Evolutionary conservation across 2,888 invertebrate species (phyloP), one percentile per base, ranked within the genome.

Genomic region (Bellardia pandia): DNA sequence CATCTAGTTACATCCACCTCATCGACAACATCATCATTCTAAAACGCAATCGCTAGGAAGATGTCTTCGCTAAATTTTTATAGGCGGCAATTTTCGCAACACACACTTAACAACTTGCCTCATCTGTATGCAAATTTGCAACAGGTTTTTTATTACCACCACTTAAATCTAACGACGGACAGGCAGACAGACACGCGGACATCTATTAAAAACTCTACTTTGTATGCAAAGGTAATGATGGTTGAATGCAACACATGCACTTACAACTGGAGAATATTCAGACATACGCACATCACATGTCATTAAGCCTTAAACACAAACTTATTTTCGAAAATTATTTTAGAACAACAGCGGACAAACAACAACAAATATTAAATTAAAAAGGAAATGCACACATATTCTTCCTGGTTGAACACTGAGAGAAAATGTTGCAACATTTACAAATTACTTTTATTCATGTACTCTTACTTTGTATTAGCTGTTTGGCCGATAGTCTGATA

Each of bases 41-140:
- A 64, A 78, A 81, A 75, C 58, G 42, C 76, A 86, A 71, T 71
- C 86, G 53, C 80, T 48, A 56, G 37, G 16, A 53, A 68, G 81
- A 74, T 78, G 74, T 69, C 33, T 75, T 58, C 64, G 56, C 60
- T 23, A 72, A 83, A 53, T 71, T 75, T 81, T 71, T 83, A 83
- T 74, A 87, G 81, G 81, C 81, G 85, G 85, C 66, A 87, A 87
- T 85, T 85, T 85, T 71, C 45, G 56, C 75, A 78, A 75, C 75
- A 78, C 71, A 69, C 51, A 77, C 80, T 77, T 76, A 78, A 84
- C 84, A 87, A 84, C 77, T 71, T 81, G 80, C 30, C 81, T 87
- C 85, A 81, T 87, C 85, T 85, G 71, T 78, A 87, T 85, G 87
- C 81, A 87, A 87, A 85, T 87, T 87, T 78, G 74, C 75, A 85